Percentiles rank a stretch among this genome's conserved stretches.
Conservation (phyloP, 2,113 vertebrate genomes). For the Dasyprocta punctata region DNA sequence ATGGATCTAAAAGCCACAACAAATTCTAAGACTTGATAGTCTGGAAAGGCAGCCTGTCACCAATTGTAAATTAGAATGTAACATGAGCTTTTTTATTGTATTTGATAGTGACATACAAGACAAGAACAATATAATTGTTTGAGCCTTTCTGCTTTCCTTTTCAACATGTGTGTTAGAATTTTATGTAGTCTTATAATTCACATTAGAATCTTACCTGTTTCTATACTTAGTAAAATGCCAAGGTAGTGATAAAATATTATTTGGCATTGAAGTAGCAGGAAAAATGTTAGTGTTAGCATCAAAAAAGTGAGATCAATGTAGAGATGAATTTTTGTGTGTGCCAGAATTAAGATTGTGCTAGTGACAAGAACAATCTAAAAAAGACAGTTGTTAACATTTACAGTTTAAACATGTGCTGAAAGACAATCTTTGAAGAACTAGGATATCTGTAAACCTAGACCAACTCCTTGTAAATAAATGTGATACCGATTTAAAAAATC, state of each 20-base stretch:
- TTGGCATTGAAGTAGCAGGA: slow-evolving; percentile 53
- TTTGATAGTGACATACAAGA: background rate
- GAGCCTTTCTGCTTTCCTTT: slow-evolving; percentile 9
- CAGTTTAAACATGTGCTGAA: slow-evolving; percentile 20
- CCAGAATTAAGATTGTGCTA: slow-evolving; percentile 21
- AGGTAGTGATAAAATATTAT: slow-evolving; percentile 57
- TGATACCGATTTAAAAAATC: background rate
- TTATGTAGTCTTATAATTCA: slow-evolving; percentile 45
- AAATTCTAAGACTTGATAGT: background rate
- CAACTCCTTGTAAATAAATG: slow-evolving; percentile 51
- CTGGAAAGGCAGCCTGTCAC: slow-evolving; percentile 4
- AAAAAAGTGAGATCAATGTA: slow-evolving; percentile 27
- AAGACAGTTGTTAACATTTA: background rate
- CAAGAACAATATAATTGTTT: background rate
- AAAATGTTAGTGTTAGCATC: slow-evolving; percentile 51
- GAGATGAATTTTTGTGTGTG: slow-evolving; percentile 33
- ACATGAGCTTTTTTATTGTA: background rate
- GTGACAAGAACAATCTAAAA: slow-evolving; percentile 30
- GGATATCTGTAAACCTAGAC: slow-evolving; percentile 12
- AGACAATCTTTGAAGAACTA: slow-evolving; percentile 76
- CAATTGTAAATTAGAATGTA: slow-evolving; percentile 11
- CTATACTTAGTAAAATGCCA: slow-evolving; percentile 56
- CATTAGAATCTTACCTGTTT: slow-evolving; percentile 35
- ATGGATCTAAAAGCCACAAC: slow-evolving; percentile 8
- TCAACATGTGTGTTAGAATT: slow-evolving; percentile 22